Conservation (phyloP, 2,888 invertebrate genomes). For the Odontothrips loti region DNA sequence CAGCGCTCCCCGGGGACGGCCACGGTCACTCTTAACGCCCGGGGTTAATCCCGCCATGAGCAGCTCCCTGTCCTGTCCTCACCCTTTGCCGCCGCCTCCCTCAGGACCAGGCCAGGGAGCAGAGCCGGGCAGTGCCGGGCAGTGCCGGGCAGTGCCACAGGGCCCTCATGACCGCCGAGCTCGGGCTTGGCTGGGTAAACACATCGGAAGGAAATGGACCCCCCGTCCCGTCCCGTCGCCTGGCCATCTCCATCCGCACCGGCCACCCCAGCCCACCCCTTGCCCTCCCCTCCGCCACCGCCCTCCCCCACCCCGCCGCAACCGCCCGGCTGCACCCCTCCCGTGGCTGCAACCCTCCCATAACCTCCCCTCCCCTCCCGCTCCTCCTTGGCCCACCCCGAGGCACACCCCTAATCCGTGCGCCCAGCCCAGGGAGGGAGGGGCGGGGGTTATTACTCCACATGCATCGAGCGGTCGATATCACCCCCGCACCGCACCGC, state of each 20-base stretch:
- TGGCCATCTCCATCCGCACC: not conserved
- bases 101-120: too few relatives aligned
- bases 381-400: not conserved
- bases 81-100: too few relatives aligned
- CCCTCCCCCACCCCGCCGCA: not conserved
- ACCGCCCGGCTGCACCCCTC: too few relatives aligned
- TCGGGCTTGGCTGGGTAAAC: not conserved
- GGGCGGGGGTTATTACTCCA: slow-evolving; percentile 9
- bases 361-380: not conserved
- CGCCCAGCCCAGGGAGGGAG: not conserved
- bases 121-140: not conserved
- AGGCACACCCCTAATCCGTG: slow-evolving; percentile 19
- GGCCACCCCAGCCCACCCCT: not conserved
- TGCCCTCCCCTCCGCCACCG: not conserved
- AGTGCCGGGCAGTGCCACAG: not conserved
- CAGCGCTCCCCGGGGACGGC: too few relatives aligned
- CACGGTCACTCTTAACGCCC: too few relatives aligned
- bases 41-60: too few relatives aligned
- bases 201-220: slow-evolving; percentile 16
- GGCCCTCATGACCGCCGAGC: too few relatives aligned
- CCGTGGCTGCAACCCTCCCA: too few relatives aligned
- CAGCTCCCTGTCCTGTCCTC: too few relatives aligned
- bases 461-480: slow-evolving; percentile 22
- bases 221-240: not conserved
- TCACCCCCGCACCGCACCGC: slow-evolving; percentile 4